Evolutionary conservation across 2,113 vertebrate genomes (phyloP).

Genomic region (Phalacrocorax pelagicus): DNA sequence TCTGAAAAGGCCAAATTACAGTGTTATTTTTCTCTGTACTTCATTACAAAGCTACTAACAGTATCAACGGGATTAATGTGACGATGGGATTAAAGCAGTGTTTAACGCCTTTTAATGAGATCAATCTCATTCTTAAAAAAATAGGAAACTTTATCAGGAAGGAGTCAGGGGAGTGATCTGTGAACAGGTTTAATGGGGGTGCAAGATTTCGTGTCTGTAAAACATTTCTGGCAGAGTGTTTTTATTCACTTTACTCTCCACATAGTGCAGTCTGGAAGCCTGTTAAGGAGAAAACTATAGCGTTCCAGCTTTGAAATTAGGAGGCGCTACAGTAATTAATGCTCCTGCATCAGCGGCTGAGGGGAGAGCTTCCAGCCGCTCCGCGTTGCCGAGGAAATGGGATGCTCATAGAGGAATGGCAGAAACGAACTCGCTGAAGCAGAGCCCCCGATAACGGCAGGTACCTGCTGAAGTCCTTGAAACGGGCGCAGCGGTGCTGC

Average conservation of each 20-base stretch:
- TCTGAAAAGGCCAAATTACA: background rate
- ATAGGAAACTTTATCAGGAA: background rate
- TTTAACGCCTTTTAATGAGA: slow-evolving; percentile 11
- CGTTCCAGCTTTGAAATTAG: background rate
- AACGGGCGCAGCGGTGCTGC: background rate
- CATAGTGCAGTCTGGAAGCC: background rate
- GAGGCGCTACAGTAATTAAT: background rate
- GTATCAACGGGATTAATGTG: background rate
- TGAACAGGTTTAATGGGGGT: background rate
- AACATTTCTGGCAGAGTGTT: background rate
- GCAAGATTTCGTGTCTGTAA: background rate
- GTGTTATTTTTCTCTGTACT: background rate
- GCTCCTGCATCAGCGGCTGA: background rate
- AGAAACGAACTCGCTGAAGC: background rate
- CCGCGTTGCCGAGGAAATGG: background rate
- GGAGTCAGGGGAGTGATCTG: background rate
- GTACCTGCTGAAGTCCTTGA: background rate
- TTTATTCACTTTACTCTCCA: background rate
- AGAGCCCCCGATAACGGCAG: background rate
- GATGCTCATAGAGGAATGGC: background rate
- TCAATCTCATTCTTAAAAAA: background rate
- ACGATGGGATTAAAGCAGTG: background rate
- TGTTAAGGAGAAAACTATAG: background rate
- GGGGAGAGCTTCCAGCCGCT: background rate
- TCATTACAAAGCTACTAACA: background rate